Evolutionary conservation across 92 coral and sea anemone species (phyloP), one percentile per base, ranked within the genome.

Genomic region (Desmophyllum pertusum): DNA sequence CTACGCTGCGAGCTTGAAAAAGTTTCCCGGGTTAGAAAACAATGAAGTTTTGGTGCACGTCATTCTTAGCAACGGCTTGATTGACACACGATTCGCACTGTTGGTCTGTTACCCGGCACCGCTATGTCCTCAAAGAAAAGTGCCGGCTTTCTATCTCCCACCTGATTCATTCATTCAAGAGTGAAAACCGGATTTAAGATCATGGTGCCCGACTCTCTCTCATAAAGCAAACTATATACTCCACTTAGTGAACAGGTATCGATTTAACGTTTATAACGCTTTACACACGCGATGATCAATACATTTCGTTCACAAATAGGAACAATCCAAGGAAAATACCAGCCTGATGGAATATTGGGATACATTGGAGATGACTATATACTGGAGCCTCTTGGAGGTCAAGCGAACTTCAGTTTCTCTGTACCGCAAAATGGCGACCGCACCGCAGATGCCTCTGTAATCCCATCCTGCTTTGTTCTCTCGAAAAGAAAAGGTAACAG

Each of bases 301-400:
- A n/a, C 3, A 57, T 57, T n/a, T 2, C 1, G 33, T 14, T 19
- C 43, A 71, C 5, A 41, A 43, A 30, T 36, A 91, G 94, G 94
- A 27, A 88, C 88, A 31, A 55, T 86, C 30, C 92, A 91, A 70
- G 94, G 94, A 77, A 91, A 86, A 51, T 63, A 82, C 10, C 94
- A 91, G 66, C 84, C 84, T 21, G 85, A 89, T 36, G 94, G 94
- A 59, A 72, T 85, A 35, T 67, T 91, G 69, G 94, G 94, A 63
- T 81, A 88, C 73, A 88, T 91, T 45, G 90, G 85, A 5, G 85
- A 88, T 43, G 94, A 91, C 83, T 91, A 88, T 75, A 91, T 91
- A 35, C 57, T 77, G 18, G 57, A 88, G 30, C 86, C 92, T 4
- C 73, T 91, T 18, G 82, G 80, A 43, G 90, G 85, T 5, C 40